Evolutionary conservation across 92 coral and sea anemone species (phyloP), one percentile per base, ranked within the genome.

Genomic region (Porites evermanni): DNA sequence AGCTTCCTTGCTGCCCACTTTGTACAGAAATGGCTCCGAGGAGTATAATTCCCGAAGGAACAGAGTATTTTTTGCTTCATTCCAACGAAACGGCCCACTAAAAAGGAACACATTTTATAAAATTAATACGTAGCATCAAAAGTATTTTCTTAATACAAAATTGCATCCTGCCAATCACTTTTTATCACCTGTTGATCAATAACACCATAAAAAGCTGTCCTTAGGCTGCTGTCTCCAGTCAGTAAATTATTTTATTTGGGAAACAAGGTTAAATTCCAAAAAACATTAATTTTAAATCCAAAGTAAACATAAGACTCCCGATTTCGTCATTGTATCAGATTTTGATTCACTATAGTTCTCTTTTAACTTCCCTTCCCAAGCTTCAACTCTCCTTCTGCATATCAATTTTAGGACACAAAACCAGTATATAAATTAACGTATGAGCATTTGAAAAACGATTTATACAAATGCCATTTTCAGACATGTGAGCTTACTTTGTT

Each of bases 1-100:
- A 51, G 95, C 88, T 81, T 89, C 82, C 66, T 83, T 88, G 53
- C 89, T 91, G 32, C 94, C 89, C 20, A 78, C 24, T 88, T 88
- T 88, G 81, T 86, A 92, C 78, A 92, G 72, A 70, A 85, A 89
- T 72, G 95, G 93, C 80, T 92, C 93, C 0, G 44, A n/a, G n/a
- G n/a, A 32, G 44, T 32, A 32, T 32, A 32, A 32, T 32, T 32
- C 44, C 5, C 44, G 44, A 0, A 32, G 44, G 44, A 32, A 6
- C 44, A 32, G 44, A 32, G 44, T 32, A 32, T 32, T 32, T 32
- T 32, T 32, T 32, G 44, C 44, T 32, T 32, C 44, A 32, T 32
- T 32, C 44, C 44, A 32, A 32, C 60, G 60, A 54, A 54, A 54
- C 4, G 60, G 14, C 14, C 60, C 60, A 54, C 60, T 54, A 54